Percentiles rank a stretch among this genome's conserved stretches.
These are phyloP conservation scores for Megaustenia siamemsis DNA, from an alignment of 2,888 invertebrate genomes.

Conservation along the genomic window DNA sequence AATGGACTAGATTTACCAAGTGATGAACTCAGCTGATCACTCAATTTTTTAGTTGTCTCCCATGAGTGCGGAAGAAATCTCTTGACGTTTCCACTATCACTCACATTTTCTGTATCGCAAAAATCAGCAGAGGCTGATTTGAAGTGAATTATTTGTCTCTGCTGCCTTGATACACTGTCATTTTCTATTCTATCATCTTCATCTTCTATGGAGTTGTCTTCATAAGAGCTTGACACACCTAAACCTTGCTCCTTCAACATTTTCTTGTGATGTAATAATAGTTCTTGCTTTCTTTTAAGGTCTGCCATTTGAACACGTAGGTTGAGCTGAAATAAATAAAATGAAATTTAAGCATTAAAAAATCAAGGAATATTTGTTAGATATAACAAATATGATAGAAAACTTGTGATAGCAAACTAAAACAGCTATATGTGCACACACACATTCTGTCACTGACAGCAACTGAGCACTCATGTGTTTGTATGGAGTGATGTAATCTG, in stretches of 20 bases:
- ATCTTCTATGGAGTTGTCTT: neutral
- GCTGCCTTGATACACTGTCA: neutral
- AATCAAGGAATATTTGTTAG: neutral
- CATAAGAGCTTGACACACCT: slow-evolving; percentile 44
- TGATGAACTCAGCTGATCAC: slow-evolving; percentile 47
- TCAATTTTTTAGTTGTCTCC: slow-evolving; percentile 49
- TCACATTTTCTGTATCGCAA: slow-evolving; percentile 58
- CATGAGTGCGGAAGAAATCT: neutral
- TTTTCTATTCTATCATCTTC: slow-evolving; percentile 42
- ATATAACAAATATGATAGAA: too few species aligned
- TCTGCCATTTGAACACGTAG: slow-evolving; percentile 94
- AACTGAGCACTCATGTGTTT: too few species aligned
- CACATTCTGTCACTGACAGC: neutral
- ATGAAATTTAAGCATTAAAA: neutral
- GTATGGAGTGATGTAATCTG: too few species aligned
- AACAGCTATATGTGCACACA: neutral
- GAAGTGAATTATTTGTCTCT: slow-evolving; percentile 60
- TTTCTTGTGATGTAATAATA: slow-evolving; percentile 85
- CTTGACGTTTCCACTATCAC: slow-evolving; percentile 2
- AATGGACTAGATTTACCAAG: slow-evolving; percentile 54
- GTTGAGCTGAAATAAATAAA: slow-evolving; percentile 81
- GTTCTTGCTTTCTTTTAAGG: slow-evolving; percentile 91
- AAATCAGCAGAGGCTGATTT: slow-evolving; percentile 73
- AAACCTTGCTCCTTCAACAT: slow-evolving; percentile 67
- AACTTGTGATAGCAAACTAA: neutral